phyloP scores from a whole-genome alignment of 2,797 vertebrate genomes.

The Harpagifer antarcticus region DNA sequence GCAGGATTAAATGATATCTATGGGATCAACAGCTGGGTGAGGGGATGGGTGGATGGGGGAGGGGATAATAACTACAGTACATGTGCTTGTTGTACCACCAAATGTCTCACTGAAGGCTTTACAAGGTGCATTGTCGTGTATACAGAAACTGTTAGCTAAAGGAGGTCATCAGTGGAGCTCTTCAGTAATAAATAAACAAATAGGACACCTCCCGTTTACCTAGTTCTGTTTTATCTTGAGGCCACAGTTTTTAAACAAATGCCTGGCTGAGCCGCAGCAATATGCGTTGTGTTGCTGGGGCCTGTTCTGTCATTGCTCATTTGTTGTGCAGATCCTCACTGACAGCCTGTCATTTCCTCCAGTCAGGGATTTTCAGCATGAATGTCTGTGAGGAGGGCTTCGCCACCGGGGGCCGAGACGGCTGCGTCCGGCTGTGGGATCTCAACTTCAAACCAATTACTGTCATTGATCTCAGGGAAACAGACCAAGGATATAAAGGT shows the following conservation, averaged over 20 bases:
- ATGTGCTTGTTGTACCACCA: conserved; percentile 58
- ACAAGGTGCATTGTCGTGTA: conserved; percentile 24
- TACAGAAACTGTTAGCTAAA: conserved; percentile 11
- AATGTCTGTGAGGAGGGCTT: conserved; percentile 99
- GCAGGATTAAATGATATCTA: conserved; percentile 84
- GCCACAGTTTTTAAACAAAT: conserved; percentile 51
- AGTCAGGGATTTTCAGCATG: conserved; percentile 99
- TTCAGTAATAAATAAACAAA: conserved; percentile 25
- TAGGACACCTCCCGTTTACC: conserved; percentile 2
- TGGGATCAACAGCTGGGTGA: conserved; percentile 82
- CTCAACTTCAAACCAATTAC: conserved; percentile 99
- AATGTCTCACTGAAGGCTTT: conserved; percentile 45
- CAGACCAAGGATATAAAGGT: conserved; percentile 99
- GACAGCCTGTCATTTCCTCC: conserved; percentile 80
- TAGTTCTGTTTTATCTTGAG: conserved; percentile 30
- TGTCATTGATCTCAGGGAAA: conserved; percentile 99
- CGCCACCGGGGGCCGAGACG: conserved; percentile 97
- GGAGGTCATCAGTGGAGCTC: conserved; percentile 17
- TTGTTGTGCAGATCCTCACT: conserved; percentile 70
- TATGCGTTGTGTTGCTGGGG: conserved; percentile 29
- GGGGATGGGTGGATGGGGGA: conserved; percentile 72
- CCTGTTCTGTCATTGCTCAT: conserved; percentile 68
- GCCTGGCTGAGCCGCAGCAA: conserved; percentile 43
- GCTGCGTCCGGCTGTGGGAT: conserved; percentile 98
- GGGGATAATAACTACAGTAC: conserved; percentile 70